A percentile compares a stretch with the other conserved stretches of the same genome.
These are phyloP conservation scores for Hipparchia semele DNA, from an alignment of 2,888 invertebrate species.

Conservation along the genomic window DNA sequence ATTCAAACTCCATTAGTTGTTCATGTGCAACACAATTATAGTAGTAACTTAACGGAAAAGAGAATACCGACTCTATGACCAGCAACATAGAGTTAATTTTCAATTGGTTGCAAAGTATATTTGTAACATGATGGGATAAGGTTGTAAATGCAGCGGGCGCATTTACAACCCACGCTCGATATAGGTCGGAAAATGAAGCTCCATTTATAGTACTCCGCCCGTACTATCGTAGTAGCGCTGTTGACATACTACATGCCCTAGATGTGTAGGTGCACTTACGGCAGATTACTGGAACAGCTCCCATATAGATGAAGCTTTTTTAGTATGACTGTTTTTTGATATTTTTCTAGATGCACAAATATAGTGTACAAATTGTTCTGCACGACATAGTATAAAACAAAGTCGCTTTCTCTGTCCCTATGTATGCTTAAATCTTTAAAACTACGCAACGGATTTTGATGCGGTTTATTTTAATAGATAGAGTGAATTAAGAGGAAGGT, in stretches of 20 bases:
- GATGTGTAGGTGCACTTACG: not conserved
- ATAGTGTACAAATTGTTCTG: too few species aligned
- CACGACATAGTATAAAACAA: too few species aligned
- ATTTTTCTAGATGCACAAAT: not conserved
- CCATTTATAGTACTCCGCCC: slow-evolving; percentile 76
- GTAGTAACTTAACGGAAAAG: slow-evolving; percentile 22
- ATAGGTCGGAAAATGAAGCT: slow-evolving; percentile 74
- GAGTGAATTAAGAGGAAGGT: too few species aligned
- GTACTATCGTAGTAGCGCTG: slow-evolving; percentile 72
- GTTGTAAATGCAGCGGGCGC: slow-evolving; percentile 46
- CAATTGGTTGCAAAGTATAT: slow-evolving; percentile 16
- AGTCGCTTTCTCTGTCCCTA: too few species aligned
- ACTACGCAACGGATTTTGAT: too few species aligned
- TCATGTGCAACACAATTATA: slow-evolving; percentile 32
- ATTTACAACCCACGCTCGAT: slow-evolving; percentile 47
- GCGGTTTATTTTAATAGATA: too few species aligned
- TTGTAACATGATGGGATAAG: slow-evolving; percentile 41
- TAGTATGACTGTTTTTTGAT: not conserved
- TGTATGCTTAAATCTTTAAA: too few species aligned
- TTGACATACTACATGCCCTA: slow-evolving; percentile 12
- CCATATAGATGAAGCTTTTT: not conserved
- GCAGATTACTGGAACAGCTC: not conserved
- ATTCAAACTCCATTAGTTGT: slow-evolving; percentile 40
- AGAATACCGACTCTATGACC: slow-evolving; percentile 45
- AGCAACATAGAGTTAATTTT: slow-evolving; percentile 44